These are phyloP conservation scores for Luehdorfia chinensis DNA, from an alignment of 1,140 invertebrate species.

Conservation along the genomic window DNA sequence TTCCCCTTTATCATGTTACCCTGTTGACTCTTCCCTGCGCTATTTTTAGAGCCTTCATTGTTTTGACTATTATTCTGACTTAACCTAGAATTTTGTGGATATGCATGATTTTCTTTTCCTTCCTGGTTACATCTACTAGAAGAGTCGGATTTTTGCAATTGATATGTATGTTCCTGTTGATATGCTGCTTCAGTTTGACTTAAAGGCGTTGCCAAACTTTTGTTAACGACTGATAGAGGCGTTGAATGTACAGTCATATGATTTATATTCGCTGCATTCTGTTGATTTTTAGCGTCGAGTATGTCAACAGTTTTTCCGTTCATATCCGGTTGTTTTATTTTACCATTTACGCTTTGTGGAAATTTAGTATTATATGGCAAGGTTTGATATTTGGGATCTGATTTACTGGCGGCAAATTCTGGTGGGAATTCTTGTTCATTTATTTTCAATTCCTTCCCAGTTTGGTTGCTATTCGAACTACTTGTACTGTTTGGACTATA, in stretches of 20 bases:
- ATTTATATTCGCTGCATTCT: conserved; percentile 65
- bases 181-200: conserved; percentile 75
- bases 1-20: conserved; percentile 64
- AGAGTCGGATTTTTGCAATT: conserved; percentile 74
- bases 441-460: conserved; percentile 66
- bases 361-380: conserved; percentile 94
- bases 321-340: conserved; percentile 65
- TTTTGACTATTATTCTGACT: conserved; percentile 67
- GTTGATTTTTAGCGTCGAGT: conserved; percentile 51
- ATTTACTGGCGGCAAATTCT: conserved; percentile 83
- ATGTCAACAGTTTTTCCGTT: conserved; percentile 56
- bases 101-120: conserved; percentile 74
- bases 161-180: conserved; percentile 72
- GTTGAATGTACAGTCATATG: conserved; percentile 83
- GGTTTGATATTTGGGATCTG: conserved; percentile 95
- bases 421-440: conserved; percentile 75
- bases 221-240: conserved; percentile 81
- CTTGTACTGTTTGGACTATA: conserved; percentile 66
- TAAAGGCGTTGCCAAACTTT: conserved; percentile 80
- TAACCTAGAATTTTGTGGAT: conserved; percentile 71
- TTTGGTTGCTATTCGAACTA: conserved; percentile 70
- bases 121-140: conserved; percentile 72
- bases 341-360: conserved; percentile 74
- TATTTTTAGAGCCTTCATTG: conserved; percentile 48
- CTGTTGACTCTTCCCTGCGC: conserved; percentile 46